Base-by-base conservation (phyloP, 2,113 vertebrate species). In the Periophthalmodon schlosseri region DNA sequence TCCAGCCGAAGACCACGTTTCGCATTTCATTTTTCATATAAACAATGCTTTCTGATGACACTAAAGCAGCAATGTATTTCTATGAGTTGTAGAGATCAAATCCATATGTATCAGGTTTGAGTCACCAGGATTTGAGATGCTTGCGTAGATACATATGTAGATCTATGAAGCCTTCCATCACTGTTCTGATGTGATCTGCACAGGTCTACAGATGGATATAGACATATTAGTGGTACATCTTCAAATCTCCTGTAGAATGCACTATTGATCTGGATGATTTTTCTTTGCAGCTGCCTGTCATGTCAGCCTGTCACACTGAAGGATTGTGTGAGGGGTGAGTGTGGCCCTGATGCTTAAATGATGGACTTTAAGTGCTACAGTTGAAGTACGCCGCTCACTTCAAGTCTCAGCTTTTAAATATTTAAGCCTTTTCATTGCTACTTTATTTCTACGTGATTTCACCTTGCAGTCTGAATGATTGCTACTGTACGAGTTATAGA, bases 181-280 rank as follows among this genome's bases (percentile, higher is more conserved):
- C 20, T 46, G 15, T 57, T 28, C 16, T 15, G 50, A 10, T 49
- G 78, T 84, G 64, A 61, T 72, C 61, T 15, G 21, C 46, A 78
- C 67, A 66, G 14, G 24, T 13, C 10, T 28, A 63, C 65, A 69
- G 64, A 72, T 74, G 74, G 60, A 56, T 64, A 28, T 57, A 79
- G 83, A 87, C 70, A 76, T 77, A 84, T 87, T 77, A 75, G 57
- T 73, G 21, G 68, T 64, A 65, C 68, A 83, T 77, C 71, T 77
- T 39, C 76, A 57, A 44, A 73, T 72, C 76, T 69, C 68, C 68
- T 65, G 58, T 73, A 71, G 73, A 80, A 75, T 70, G 44, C 13
- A 28, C 23, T 60, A 89, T 82, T 82, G 81, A 88, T 86, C 68
- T 72, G 21, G 46, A 49, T 28, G 20, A 71, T 78, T 61, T 77